Evolutionary conservation across 2,797 vertebrate genomes (phyloP).

Genomic region (Falco concolor): DNA sequence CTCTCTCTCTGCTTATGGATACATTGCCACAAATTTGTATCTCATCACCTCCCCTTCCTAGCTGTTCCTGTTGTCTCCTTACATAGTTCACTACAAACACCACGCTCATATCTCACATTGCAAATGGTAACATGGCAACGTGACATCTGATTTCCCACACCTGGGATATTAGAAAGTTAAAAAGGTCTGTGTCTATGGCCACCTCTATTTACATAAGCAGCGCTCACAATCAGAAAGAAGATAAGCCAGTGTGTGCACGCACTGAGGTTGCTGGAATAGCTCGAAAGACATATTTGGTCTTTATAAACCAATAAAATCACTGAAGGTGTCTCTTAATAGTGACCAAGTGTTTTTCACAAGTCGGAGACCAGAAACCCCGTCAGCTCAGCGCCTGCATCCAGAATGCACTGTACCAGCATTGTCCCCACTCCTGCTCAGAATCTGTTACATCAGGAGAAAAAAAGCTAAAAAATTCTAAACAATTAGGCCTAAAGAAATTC

Average conservation of each 20-base stretch:
- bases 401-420: rapidly evolving
- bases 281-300: neutral
- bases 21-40: neutral
- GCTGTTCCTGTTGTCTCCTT: neutral
- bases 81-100: neutral
- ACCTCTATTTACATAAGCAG: neutral
- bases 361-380: neutral
- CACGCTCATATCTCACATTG: rapidly evolving
- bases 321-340: neutral
- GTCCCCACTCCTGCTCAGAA: neutral
- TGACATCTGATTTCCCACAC: neutral
- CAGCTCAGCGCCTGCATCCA: neutral
- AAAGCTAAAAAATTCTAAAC: neutral
- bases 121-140: neutral
- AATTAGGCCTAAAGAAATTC: neutral
- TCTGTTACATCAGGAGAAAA: neutral
- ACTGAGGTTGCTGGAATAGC: neutral
- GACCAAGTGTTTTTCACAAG: neutral
- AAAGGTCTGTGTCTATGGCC: neutral
- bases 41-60: neutral
- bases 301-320: neutral
- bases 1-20: neutral
- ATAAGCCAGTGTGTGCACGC: too few relatives aligned
- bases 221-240: neutral
- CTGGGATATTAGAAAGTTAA: neutral